Evolutionary conservation across 2,797 vertebrate species (phyloP).

Genomic region (Coluber constrictor): DNA sequence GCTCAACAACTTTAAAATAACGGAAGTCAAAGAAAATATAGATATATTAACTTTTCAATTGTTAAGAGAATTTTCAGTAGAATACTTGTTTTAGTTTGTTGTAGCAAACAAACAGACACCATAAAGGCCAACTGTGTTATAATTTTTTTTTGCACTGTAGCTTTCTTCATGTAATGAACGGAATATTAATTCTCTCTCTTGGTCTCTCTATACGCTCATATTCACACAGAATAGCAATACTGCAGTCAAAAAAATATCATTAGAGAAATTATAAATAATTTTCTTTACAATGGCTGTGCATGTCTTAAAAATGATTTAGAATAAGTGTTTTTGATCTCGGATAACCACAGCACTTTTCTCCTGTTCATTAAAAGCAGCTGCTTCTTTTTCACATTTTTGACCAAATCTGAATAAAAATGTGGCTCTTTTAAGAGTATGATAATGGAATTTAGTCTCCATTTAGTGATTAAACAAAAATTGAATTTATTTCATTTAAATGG

Average conservation of each 20-base stretch:
- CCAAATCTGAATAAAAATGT: not conserved
- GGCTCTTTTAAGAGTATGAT: not conserved
- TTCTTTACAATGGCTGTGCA: not conserved
- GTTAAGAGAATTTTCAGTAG: constrained; percentile 15
- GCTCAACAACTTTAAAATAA: constrained; percentile 58
- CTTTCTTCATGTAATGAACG: not conserved
- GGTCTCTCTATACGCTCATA: not conserved
- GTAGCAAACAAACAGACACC: not conserved
- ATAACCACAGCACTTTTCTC: not conserved
- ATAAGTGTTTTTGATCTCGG: not conserved
- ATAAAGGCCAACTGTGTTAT: not conserved
- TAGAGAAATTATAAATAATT: not conserved
- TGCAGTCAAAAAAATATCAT: not conserved
- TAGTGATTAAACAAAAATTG: not conserved
- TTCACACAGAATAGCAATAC: not conserved
- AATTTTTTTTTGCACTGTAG: not conserved
- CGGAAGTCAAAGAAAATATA: constrained; percentile 58
- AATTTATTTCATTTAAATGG: not conserved
- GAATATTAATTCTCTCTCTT: not conserved
- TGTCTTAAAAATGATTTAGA: not conserved
- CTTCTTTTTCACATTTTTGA: not conserved
- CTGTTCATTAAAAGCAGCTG: not conserved
- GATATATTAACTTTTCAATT: constrained; percentile 38
- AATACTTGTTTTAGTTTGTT: not conserved
- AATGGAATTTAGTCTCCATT: not conserved